Conservation (phyloP, 2,113 vertebrate species). For the Sander lucioperca region DNA sequence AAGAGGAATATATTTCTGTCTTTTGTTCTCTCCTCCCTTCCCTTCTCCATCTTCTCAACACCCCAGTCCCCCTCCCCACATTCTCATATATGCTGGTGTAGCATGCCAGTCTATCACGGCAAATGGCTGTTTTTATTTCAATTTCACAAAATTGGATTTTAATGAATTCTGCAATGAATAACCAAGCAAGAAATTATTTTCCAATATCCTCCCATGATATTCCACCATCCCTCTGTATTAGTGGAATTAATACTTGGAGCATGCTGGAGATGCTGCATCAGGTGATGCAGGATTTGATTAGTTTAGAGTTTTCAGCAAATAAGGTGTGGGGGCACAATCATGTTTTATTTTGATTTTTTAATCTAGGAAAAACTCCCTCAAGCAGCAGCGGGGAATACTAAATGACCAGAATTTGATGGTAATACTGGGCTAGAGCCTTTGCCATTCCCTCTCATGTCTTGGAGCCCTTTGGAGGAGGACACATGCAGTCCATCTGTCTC, state of each 20-base stretch:
- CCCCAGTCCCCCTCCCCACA: not conserved
- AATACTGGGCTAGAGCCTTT: constrained; percentile 44
- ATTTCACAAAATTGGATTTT: constrained; percentile 72
- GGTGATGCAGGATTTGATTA: constrained; percentile 71
- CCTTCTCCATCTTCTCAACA: constrained; percentile 1
- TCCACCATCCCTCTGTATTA: constrained; percentile 57
- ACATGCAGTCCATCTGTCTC: constrained; percentile 24
- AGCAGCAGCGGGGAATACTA: constrained; percentile 52
- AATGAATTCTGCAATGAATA: constrained; percentile 75
- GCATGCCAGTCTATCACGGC: constrained; percentile 55
- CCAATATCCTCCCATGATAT: constrained; percentile 69
- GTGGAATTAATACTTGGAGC: constrained; percentile 66
- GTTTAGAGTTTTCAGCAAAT: constrained; percentile 62
- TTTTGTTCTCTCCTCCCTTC: not conserved
- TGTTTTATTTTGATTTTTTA: constrained; percentile 60
- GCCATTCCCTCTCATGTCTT: constrained; percentile 42
- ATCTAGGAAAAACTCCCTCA: constrained; percentile 46
- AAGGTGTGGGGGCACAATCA: constrained; percentile 53
- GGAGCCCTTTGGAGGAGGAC: constrained; percentile 33
- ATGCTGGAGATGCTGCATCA: constrained; percentile 58
- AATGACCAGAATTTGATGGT: constrained; percentile 51
- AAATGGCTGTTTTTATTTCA: constrained; percentile 70
- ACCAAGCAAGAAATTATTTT: constrained; percentile 75
- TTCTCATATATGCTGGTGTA: constrained; percentile 30
- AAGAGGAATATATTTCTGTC: not conserved